phyloP scores from a whole-genome alignment of 2,797 vertebrate genomes.

The Gallinago stenura region DNA sequence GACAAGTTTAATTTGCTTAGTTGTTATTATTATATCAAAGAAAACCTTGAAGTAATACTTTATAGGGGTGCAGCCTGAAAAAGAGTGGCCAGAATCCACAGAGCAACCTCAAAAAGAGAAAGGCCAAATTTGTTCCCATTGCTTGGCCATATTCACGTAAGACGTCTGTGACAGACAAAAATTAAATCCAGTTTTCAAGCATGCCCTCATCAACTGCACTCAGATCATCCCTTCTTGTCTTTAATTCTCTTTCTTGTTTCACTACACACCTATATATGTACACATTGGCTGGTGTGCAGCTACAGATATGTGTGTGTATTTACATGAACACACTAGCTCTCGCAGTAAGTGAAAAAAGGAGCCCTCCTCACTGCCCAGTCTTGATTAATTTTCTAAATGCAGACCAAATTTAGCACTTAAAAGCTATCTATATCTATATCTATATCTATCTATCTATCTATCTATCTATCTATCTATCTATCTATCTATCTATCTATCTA shows the following conservation, averaged over 20 bases:
- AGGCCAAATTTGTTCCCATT: neutral
- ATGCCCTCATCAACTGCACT: neutral
- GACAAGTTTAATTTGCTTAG: neutral
- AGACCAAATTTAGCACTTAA: neutral
- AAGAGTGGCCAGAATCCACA: neutral
- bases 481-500: too few species aligned
- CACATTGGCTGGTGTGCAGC: accelerated
- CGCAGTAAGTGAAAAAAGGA: neutral
- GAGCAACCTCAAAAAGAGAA: neutral
- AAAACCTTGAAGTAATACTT: neutral
- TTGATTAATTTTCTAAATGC: neutral
- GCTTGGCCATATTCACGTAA: neutral
- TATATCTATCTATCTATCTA: too few species aligned
- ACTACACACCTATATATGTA: too few species aligned
- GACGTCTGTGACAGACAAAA: neutral
- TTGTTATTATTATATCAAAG: neutral
- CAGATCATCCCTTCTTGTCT: neutral
- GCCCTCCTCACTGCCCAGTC: neutral
- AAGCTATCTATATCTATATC: neutral
- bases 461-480: too few species aligned
- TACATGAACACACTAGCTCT: neutral
- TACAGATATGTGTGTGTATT: neutral
- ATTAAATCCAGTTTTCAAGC: neutral
- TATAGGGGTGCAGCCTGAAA: neutral
- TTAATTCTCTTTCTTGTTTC: neutral